These are phyloP conservation scores for Poecilia gillii DNA, from an alignment of 2,797 vertebrate genomes.

Conservation along the genomic window DNA sequence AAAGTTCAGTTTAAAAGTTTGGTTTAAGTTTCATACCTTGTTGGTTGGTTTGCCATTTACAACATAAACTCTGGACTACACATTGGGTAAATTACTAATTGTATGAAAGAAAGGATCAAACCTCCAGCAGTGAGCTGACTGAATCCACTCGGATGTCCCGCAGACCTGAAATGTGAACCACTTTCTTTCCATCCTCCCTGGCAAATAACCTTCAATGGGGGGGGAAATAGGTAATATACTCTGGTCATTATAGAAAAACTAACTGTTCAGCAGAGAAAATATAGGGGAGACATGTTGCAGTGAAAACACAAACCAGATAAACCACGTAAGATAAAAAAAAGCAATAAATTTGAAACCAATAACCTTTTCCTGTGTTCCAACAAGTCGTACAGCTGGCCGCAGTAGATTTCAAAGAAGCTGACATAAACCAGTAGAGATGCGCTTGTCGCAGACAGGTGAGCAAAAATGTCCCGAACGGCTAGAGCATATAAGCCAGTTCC, in stretches of 20 bases:
- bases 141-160: slow-evolving; percentile 84
- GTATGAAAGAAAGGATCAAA: slow-evolving; percentile 54
- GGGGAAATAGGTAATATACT: neutral
- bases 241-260: neutral
- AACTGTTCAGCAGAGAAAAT: neutral
- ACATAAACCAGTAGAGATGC: slow-evolving; percentile 80
- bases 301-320: neutral
- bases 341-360: slow-evolving; percentile 8
- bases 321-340: neutral
- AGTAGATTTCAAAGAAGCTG: slow-evolving; percentile 96
- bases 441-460: slow-evolving; percentile 69
- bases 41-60: neutral
- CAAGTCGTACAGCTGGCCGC: slow-evolving; percentile 92
- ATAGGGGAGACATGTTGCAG: neutral
- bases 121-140: slow-evolving; percentile 87
- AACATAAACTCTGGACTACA: neutral
- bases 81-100: neutral
- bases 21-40: neutral
- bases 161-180: slow-evolving; percentile 90
- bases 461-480: slow-evolving; percentile 89
- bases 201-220: slow-evolving; percentile 83
- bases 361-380: slow-evolving; percentile 90
- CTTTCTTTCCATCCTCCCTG: slow-evolving; percentile 88
- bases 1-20: slow-evolving; percentile 2
- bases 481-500: slow-evolving; percentile 88